These are phyloP conservation scores for Aethes cnicana DNA, from an alignment of 2,888 invertebrate species.

Conservation along the genomic window DNA sequence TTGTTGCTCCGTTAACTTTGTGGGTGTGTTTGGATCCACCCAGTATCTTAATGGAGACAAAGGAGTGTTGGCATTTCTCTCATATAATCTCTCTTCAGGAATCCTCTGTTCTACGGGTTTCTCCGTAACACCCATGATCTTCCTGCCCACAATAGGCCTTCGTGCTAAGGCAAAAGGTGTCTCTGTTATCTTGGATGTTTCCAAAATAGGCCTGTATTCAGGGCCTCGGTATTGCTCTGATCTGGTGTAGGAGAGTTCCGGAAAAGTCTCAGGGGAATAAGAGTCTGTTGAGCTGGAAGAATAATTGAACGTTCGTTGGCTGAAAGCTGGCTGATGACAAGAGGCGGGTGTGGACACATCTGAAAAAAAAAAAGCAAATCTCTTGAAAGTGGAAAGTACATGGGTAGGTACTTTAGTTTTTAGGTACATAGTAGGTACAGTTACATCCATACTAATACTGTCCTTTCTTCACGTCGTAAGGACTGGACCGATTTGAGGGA, in stretches of 20 bases:
- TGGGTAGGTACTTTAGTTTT: no score
- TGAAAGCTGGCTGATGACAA: constrained; percentile 42
- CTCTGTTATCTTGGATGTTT: constrained; percentile 27
- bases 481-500: no score
- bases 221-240: constrained; percentile 29
- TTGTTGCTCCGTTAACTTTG: constrained; percentile 31
- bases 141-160: constrained; percentile 63
- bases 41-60: constrained; percentile 7
- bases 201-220: constrained; percentile 25
- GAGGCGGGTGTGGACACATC: constrained; percentile 39
- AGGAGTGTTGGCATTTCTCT: background rate
- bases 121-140: constrained; percentile 46
- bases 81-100: background rate
- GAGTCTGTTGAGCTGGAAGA: constrained; percentile 71
- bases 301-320: constrained; percentile 45
- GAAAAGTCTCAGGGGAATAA: constrained; percentile 65
- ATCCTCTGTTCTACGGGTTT: background rate
- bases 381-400: no score
- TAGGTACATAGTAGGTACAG: no score
- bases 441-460: no score
- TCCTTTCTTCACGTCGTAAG: no score
- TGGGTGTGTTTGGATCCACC: constrained; percentile 42
- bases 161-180: constrained; percentile 44
- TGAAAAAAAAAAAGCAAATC: constrained; percentile 39
- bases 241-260: constrained; percentile 41